A percentile compares a stretch with the other conserved stretches of the same genome.
Conservation (phyloP, 2,797 vertebrate genomes). For the Phoeniculus purpureus region DNA sequence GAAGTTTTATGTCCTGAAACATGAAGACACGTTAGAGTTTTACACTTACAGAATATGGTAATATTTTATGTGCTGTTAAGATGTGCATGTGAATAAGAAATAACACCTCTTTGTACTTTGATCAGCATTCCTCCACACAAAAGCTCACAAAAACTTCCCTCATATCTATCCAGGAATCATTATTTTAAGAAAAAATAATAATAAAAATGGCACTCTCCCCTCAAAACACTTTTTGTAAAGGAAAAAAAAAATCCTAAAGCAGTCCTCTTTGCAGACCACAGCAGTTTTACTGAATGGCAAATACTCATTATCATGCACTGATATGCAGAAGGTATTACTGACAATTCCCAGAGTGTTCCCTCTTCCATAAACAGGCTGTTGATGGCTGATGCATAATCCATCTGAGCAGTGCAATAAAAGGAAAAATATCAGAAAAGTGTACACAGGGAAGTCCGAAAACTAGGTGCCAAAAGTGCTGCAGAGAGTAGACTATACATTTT, state of each 20-base stretch:
- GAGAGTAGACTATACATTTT: background rate
- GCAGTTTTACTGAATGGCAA: slow-evolving; percentile 69
- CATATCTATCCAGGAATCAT: slow-evolving; percentile 19
- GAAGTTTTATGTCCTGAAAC: slow-evolving; percentile 59
- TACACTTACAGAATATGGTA: slow-evolving; percentile 34
- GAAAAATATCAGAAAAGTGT: slow-evolving; percentile 54
- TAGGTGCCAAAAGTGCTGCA: slow-evolving; percentile 12
- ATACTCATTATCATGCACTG: slow-evolving; percentile 72
- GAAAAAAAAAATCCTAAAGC: slow-evolving; percentile 20
- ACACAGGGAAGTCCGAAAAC: slow-evolving; percentile 1
- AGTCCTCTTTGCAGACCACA: slow-evolving; percentile 65
- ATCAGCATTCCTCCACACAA: background rate
- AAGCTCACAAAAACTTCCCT: background rate
- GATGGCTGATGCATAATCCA: slow-evolving; percentile 67
- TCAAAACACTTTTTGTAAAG: background rate
- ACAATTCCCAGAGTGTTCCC: slow-evolving; percentile 66
- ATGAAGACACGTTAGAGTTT: slow-evolving; percentile 59
- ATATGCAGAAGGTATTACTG: slow-evolving; percentile 69
- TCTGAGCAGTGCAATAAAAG: slow-evolving; percentile 57
- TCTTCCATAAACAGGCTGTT: slow-evolving; percentile 69
- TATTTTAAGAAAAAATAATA: background rate
- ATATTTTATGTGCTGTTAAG: slow-evolving; percentile 57
- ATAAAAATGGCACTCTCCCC: slow-evolving; percentile 2
- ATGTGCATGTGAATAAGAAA: background rate
- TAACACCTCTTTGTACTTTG: slow-evolving; percentile 11